Conservation (phyloP, 2,797 vertebrate genomes). For the Australoheros facetus region DNA sequence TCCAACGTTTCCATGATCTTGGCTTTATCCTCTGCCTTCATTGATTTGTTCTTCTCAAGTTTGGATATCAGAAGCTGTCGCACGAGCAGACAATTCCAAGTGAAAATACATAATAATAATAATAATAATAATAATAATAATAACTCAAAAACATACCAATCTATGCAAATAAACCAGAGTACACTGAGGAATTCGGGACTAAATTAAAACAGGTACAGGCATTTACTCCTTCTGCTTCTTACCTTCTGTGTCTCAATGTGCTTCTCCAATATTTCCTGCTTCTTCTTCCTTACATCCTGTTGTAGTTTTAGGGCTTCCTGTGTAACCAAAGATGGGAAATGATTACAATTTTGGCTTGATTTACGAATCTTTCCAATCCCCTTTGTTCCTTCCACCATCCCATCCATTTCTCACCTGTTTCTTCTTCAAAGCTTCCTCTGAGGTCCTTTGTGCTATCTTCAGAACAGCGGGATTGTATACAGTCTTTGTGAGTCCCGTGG, state of each 20-base stretch:
- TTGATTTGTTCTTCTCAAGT: constrained; percentile 94
- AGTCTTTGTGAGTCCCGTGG: constrained; percentile 95
- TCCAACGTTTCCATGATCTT: constrained; percentile 95
- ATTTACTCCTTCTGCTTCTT: neutral
- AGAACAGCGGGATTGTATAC: constrained; percentile 96
- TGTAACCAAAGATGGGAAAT: constrained; percentile 16
- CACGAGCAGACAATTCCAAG: neutral
- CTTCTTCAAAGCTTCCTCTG: constrained; percentile 93
- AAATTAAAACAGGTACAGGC: neutral
- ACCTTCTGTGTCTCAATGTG: constrained; percentile 98
- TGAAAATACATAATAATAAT: neutral
- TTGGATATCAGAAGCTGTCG: constrained; percentile 94
- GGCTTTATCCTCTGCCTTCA: constrained; percentile 94
- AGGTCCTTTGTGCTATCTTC: constrained; percentile 90
- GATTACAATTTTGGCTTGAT: neutral
- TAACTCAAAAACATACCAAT: neutral
- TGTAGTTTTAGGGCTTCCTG: constrained; percentile 95
- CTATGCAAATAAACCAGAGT: neutral
- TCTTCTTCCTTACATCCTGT: constrained; percentile 96
- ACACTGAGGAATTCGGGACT: too few relatives aligned
- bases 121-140: too few relatives aligned
- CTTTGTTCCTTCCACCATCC: too few relatives aligned
- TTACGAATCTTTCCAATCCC: neutral
- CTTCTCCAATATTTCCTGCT: constrained; percentile 97
- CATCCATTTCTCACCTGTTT: constrained; percentile 84